Base-by-base conservation (phyloP, 2,113 vertebrate genomes). In the Notechis scutatus region DNA sequence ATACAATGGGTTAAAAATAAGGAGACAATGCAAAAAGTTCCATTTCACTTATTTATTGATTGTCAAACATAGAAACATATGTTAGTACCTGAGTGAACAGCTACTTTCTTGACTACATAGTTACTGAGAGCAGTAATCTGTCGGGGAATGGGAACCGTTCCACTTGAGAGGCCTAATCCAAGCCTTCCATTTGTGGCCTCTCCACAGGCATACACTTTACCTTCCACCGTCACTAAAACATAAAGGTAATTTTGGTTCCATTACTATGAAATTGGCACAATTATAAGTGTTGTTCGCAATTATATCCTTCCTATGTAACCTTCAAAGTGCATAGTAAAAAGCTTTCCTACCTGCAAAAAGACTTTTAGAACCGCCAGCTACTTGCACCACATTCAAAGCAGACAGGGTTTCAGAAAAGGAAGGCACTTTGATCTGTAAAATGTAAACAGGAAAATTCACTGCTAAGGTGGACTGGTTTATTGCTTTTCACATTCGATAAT, bases 71-170 rank as follows among this genome's bases (percentile, higher is more conserved):
- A 90, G 47, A 59, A n/a, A 91, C 0, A 39, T 47, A 3, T 45
- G 24, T 5, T 12, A 29, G 39, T 97, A 99, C 98, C 99, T 97
- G 99, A 99, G 94, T 99, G 99, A 94, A 99, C 99, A 0, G 99
- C 99, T 45, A 99, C 99, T 96, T 99, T 99, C 98, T 99, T 99
- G 92, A 99, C 99, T 88, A 99, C 98, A 0, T 99, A 99, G 96
- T 98, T 99, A 96, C 99, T 99, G 90, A 99, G 99, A 11, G 99
- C 99, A 0, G 98, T 98, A 95, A 99, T 98, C 97, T 99, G 99
- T 15, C 99, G 98, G 0, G 99, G 99, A 93, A 99, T 99, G 47
- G 99, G 99, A 94, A 99, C 99, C 1, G 99, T 99, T 69, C 99
- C 99, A 39, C 99, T 99, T 91, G 99, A 98, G 93, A 99, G 96